Evolutionary conservation across 2,888 invertebrate species (phyloP).

Genomic region (Parelbella ahira): DNA sequence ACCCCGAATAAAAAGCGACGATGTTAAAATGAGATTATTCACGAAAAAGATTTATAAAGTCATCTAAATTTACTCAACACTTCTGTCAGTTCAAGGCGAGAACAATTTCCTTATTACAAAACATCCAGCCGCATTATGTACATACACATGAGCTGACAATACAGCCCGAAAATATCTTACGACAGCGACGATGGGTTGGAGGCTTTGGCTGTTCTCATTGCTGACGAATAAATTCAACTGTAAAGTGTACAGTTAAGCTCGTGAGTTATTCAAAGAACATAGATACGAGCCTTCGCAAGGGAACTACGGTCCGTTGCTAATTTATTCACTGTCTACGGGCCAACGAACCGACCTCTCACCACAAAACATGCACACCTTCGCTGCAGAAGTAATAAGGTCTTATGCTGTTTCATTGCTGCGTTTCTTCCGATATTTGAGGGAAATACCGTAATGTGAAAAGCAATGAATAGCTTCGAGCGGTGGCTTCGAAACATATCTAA

Average conservation of each 20-base stretch:
- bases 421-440: too few relatives aligned
- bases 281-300: conserved; percentile 14
- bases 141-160: too few relatives aligned
- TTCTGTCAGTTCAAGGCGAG: too few relatives aligned
- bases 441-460: neutral
- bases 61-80: too few relatives aligned
- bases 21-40: too few relatives aligned
- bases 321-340: conserved; percentile 20
- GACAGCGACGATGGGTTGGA: too few relatives aligned
- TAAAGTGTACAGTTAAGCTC: conserved; percentile 21
- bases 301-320: conserved; percentile 14
- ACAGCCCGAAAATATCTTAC: neutral
- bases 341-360: conserved; percentile 1
- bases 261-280: conserved; percentile 21
- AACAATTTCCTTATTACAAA: conserved; percentile 1
- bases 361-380: neutral
- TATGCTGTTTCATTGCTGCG: neutral
- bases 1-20: too few relatives aligned
- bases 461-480: conserved; percentile 3
- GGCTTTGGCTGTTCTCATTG: conserved; percentile 10
- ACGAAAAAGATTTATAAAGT: too few relatives aligned
- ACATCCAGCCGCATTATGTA: neutral
- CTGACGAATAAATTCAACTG: conserved; percentile 17
- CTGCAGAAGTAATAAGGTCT: neutral
- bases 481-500: conserved; percentile 2